phyloP scores from a whole-genome alignment of 2,888 invertebrate genomes.

The Osedax frankpressi region DNA sequence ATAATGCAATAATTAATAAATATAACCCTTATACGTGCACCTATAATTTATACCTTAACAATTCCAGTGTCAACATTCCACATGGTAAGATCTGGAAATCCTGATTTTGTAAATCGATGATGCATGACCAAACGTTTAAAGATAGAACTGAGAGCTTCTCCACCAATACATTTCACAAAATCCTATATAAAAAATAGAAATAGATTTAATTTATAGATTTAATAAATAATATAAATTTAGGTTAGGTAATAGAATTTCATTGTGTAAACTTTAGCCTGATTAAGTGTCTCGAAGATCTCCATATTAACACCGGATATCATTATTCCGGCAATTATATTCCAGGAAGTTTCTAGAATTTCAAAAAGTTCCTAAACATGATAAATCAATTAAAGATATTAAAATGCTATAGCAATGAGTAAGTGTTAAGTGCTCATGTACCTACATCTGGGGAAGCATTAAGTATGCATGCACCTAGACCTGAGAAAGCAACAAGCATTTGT shows the following conservation, averaged over 20 bases:
- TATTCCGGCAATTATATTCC: background rate
- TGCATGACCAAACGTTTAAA: slow-evolving; percentile 47
- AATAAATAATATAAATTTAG: too few relatives aligned
- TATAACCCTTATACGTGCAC: too few relatives aligned
- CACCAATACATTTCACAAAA: slow-evolving; percentile 38
- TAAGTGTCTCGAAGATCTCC: background rate
- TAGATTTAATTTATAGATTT: too few relatives aligned
- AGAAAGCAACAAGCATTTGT: too few relatives aligned
- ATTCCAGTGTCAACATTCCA: slow-evolving; percentile 58
- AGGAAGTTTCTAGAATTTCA: background rate
- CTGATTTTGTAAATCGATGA: slow-evolving; percentile 56
- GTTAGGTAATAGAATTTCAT: too few relatives aligned
- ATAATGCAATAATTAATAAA: too few relatives aligned
- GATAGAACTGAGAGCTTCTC: slow-evolving; percentile 34
- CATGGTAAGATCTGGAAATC: slow-evolving; percentile 70
- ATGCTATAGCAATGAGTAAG: too few relatives aligned
- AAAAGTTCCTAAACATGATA: background rate
- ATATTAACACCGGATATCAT: background rate
- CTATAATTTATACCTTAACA: too few relatives aligned
- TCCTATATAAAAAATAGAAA: slow-evolving; percentile 29
- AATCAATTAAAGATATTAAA: too few relatives aligned
- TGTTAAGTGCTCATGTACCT: too few relatives aligned
- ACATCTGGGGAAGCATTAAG: too few relatives aligned
- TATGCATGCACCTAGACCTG: too few relatives aligned
- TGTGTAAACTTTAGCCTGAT: background rate